These are phyloP conservation scores for Sciaenops ocellatus DNA, from an alignment of 2,797 vertebrate genomes.

Conservation along the genomic window DNA sequence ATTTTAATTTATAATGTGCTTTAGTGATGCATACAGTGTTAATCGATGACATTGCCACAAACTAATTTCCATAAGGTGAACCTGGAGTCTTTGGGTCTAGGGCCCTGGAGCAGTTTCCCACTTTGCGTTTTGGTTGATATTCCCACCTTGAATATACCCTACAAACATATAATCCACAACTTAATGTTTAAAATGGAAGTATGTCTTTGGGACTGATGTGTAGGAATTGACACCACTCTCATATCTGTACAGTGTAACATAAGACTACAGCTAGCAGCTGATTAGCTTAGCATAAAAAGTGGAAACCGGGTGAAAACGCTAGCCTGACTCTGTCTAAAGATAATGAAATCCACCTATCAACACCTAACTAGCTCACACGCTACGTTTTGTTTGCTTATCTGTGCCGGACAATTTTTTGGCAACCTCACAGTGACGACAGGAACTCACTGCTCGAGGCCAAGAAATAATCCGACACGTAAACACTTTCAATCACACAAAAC, in stretches of 20 bases:
- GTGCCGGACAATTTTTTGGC: no score
- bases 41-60: not conserved
- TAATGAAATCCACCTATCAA: no score
- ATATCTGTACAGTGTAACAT: not conserved
- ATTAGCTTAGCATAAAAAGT: no score
- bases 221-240: not conserved
- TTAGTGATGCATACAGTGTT: constrained; percentile 9
- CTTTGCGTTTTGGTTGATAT: not conserved
- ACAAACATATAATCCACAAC: not conserved
- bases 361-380: no score
- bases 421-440: no score
- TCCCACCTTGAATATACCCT: not conserved
- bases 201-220: not conserved
- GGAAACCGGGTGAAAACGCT: no score
- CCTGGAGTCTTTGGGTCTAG: not conserved
- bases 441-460: no score
- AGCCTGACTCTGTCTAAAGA: no score
- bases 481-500: no score
- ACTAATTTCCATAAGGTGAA: not conserved
- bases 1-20: constrained; percentile 6
- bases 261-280: no score
- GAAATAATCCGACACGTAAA: no score
- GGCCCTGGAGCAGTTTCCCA: not conserved
- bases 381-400: no score
- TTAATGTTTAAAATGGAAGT: not conserved